Percentiles rank a stretch among this genome's conserved stretches.
Conservation (phyloP, 2,113 vertebrate species). For the Corythornis madagascariensis region DNA sequence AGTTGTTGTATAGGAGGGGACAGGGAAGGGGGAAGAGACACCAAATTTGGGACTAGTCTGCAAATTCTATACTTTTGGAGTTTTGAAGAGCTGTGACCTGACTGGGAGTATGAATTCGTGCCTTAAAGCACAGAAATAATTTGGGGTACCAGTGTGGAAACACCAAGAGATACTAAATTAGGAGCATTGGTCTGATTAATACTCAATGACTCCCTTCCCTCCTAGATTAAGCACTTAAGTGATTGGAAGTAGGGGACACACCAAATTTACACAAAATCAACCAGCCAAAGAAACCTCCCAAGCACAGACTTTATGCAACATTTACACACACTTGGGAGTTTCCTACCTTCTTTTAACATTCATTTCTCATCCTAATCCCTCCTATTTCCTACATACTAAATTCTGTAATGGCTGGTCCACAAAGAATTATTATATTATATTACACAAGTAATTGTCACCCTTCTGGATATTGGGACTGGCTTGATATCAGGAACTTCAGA, state of each 20-base stretch:
- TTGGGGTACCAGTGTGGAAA: not conserved
- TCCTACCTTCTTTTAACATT: rapidly evolving
- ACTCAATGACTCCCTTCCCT: not conserved
- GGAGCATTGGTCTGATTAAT: not conserved
- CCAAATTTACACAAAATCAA: not conserved
- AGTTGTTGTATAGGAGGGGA: not conserved
- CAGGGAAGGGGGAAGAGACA: rapidly evolving
- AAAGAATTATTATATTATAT: not conserved
- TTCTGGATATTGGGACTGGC: rapidly evolving
- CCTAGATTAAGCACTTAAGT: not conserved
- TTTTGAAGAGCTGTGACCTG: not conserved
- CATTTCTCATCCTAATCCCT: rapidly evolving
- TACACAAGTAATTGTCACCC: rapidly evolving
- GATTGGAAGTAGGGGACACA: rapidly evolving
- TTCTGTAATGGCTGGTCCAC: rapidly evolving
- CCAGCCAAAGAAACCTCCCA: not conserved
- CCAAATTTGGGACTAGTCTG: not conserved
- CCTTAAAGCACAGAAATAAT: not conserved
- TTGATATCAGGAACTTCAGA: not conserved
- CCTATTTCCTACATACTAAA: not conserved
- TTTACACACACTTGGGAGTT: not conserved
- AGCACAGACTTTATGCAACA: rapidly evolving
- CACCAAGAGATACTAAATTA: not conserved
- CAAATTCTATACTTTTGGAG: not conserved
- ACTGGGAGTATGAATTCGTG: not conserved